Base-by-base conservation (phyloP, 1,140 invertebrate genomes). In the Leptonema lineaticorne region DNA sequence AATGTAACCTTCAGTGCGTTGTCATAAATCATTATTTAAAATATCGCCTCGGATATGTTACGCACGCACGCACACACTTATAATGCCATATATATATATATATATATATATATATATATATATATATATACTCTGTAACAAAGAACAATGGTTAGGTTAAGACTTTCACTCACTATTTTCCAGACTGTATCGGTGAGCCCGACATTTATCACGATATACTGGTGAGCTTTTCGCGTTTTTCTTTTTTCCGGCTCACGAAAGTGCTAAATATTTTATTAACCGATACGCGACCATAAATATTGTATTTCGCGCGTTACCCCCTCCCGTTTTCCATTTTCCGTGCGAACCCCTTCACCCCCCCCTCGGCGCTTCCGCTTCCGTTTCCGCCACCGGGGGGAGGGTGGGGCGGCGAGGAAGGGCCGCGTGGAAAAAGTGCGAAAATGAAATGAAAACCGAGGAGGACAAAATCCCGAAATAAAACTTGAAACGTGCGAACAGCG, bases 11-110 rank as follows among this genome's bases (percentile, higher is more conserved):
- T 24, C 50, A 24, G 50, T 20, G 50, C 50, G 27, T 53, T 53
- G 27, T 53, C 20, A 53, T 53, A 53, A 53, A 53, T 53, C 50
- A 53, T 53, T 53, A 53, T 53, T 53, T 53, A 53, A 53, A 53
- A 53, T 53, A 53, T 53, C n/a, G 50, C 50, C 24, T 2, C 8
- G 22, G 22, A 53, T 53, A 26, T 26, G 18, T 50, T n/a, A 16
- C 16, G 9, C 37, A 41, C 37, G 37, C 16, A 41, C 37, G 37
- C 37, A 16, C 16, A 41, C 37, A 16, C 16, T 41, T 41, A 16
- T 41, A 16, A n/a, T 11, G 9, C 30, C 5, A 33, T 33, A 33
- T 33, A 33, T 33, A 11, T 33, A 33, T 11, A 33, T 33, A 33
- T 33, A 11, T 33, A 33, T 33, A 5, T 33, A 33, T 33, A 33